Evolutionary conservation across 2,113 vertebrate species (phyloP).

Genomic region (Prolemur simus): DNA sequence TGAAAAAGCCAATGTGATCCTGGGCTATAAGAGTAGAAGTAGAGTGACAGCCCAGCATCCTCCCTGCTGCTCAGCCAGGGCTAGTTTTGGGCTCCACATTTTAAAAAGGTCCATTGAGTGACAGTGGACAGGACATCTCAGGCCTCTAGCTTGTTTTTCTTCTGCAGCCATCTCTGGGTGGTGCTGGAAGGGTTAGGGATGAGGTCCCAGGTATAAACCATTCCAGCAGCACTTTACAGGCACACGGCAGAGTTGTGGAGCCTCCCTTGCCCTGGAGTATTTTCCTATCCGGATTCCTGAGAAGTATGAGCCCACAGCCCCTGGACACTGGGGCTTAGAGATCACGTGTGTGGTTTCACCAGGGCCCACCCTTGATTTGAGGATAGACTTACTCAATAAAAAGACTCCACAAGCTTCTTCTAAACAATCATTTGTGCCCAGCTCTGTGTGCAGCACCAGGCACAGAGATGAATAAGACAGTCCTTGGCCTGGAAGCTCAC

Average conservation of each 20-base stretch:
- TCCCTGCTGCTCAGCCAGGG: conserved; percentile 21
- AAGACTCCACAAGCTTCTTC: neutral
- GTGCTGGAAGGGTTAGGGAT: neutral
- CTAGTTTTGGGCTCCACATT: neutral
- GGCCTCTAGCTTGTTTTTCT: neutral
- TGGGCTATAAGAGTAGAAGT: neutral
- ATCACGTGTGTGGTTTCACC: neutral
- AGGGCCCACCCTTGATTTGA: neutral
- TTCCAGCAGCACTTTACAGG: neutral
- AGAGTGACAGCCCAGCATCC: conserved; percentile 40
- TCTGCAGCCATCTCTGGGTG: neutral
- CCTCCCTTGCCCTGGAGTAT: neutral
- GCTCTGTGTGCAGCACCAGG: neutral
- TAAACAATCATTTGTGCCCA: neutral
- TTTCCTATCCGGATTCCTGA: neutral
- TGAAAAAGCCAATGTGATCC: conserved; percentile 57
- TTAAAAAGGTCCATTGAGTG: neutral
- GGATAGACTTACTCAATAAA: neutral
- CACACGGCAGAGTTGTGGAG: neutral
- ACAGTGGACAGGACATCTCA: neutral
- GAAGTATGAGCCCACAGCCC: neutral
- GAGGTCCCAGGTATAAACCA: neutral
- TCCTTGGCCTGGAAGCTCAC: neutral
- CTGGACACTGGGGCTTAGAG: neutral
- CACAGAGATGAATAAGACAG: neutral